phyloP scores from a whole-genome alignment of 1,140 invertebrate genomes.

The Drosophila miranda region DNA sequence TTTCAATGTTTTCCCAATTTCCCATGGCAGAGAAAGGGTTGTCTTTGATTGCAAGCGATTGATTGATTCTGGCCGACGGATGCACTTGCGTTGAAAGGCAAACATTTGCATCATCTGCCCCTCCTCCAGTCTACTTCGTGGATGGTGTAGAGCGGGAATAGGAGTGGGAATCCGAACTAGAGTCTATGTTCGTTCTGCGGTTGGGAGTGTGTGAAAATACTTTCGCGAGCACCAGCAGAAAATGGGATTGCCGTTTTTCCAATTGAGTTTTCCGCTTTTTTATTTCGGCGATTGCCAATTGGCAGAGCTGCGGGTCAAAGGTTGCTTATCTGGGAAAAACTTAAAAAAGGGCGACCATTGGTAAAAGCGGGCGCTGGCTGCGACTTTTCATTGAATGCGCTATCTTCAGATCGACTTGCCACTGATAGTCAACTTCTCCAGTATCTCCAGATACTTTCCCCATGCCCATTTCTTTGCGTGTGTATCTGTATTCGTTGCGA shows the following conservation, averaged over 20 bases:
- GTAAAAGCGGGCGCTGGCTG: slow-evolving; percentile 55
- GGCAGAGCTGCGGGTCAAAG: slow-evolving; percentile 71
- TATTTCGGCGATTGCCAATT: slow-evolving; percentile 42
- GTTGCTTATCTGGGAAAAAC: slow-evolving; percentile 27
- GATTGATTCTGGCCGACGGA: slow-evolving; percentile 20
- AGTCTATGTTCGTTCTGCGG: no score
- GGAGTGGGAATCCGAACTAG: neutral
- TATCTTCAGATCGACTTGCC: neutral
- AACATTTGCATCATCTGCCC: slow-evolving; percentile 65
- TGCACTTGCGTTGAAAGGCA: slow-evolving; percentile 54
- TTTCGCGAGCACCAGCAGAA: slow-evolving; percentile 63
- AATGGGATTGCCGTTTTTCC: slow-evolving; percentile 29
- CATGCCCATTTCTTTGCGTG: neutral
- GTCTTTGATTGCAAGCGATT: slow-evolving; percentile 24
- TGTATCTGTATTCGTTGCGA: neutral
- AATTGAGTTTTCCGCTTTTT: slow-evolving; percentile 66
- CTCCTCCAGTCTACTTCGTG: neutral
- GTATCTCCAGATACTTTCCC: slow-evolving; percentile 4
- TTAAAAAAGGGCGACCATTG: slow-evolving; percentile 46
- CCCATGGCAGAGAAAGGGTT: slow-evolving; percentile 59
- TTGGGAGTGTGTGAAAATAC: slow-evolving; percentile 69
- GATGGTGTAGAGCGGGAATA: no score
- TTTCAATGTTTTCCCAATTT: slow-evolving; percentile 30
- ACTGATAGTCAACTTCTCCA: slow-evolving; percentile 14
- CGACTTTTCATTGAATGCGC: slow-evolving; percentile 19